Evolutionary conservation across 2,888 invertebrate species (phyloP).

Genomic region (Theristus sp.): DNA sequence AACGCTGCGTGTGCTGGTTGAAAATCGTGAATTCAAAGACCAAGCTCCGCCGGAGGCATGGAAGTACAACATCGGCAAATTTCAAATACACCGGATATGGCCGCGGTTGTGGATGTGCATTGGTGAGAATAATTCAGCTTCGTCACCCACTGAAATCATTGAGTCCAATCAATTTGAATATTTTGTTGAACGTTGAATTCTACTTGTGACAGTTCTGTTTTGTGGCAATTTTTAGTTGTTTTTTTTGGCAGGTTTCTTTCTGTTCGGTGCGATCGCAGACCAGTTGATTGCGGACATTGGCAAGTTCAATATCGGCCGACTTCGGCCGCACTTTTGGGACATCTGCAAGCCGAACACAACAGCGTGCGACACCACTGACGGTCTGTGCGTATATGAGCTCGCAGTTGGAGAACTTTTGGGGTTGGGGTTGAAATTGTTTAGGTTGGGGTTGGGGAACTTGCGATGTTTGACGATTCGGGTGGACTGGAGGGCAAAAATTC

Average conservation of each 20-base stretch:
- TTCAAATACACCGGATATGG: background rate
- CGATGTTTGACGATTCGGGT: no score
- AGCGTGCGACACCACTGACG: background rate
- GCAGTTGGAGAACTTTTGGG: no score
- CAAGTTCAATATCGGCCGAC: conserved; percentile 74
- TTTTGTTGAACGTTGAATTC: background rate
- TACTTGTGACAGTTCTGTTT: background rate
- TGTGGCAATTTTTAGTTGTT: background rate
- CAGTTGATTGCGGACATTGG: conserved; percentile 58
- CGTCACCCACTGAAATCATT: no score
- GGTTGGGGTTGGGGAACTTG: no score
- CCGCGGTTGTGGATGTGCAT: background rate
- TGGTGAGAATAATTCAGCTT: background rate
- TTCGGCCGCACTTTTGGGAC: conserved; percentile 79
- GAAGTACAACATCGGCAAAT: background rate
- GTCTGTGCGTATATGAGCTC: no score
- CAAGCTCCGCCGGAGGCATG: background rate
- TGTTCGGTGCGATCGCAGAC: conserved; percentile 27
- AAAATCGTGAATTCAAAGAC: background rate
- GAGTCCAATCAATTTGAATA: no score
- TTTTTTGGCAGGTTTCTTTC: conserved; percentile 20
- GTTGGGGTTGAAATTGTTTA: no score
- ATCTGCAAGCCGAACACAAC: conserved; percentile 43
- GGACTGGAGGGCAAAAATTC: no score
- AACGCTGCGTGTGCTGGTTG: background rate